phyloP scores from a whole-genome alignment of 2,797 vertebrate species.

The Pseudochaenichthys georgianus region DNA sequence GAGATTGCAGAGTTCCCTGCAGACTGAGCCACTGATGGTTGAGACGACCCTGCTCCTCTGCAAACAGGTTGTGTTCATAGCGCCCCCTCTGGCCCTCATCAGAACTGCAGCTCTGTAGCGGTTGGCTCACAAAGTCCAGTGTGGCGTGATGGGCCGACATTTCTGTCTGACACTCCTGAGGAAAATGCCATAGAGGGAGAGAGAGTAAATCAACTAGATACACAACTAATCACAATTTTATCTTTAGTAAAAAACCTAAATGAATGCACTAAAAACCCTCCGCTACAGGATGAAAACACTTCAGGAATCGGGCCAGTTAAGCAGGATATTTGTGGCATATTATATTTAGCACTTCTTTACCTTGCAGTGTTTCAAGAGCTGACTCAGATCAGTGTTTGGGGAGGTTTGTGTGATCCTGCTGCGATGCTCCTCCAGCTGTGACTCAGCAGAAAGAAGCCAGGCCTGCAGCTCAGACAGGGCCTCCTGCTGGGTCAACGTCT shows the following conservation, averaged over 20 bases:
- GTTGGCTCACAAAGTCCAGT: slow-evolving; percentile 89
- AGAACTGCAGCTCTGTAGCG: slow-evolving; percentile 79
- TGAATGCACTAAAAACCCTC: neutral
- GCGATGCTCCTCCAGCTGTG: slow-evolving; percentile 55
- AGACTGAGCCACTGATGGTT: slow-evolving; percentile 87
- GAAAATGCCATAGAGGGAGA: neutral
- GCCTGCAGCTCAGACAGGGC: slow-evolving; percentile 86
- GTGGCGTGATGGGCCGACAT: slow-evolving; percentile 87
- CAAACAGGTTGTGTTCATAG: slow-evolving; percentile 85
- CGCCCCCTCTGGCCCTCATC: slow-evolving; percentile 84
- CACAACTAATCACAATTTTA: fast-evolving
- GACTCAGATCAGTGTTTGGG: slow-evolving; percentile 69
- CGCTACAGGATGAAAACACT: too few species aligned
- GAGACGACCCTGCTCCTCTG: slow-evolving; percentile 88
- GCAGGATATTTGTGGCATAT: neutral
- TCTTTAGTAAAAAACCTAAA: neutral
- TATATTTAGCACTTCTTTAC: slow-evolving; percentile 65
- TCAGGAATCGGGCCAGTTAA: neutral
- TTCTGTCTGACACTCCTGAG: slow-evolving; percentile 86
- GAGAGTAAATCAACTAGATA: neutral
- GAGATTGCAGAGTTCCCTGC: slow-evolving; percentile 80
- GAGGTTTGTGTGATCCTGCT: slow-evolving; percentile 10
- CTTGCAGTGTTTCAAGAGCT: slow-evolving; percentile 85
- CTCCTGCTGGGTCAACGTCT: slow-evolving; percentile 84
- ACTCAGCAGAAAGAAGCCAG: slow-evolving; percentile 85